Evolutionary conservation across 1,140 invertebrate genomes (phyloP), one percentile per base, ranked within the genome.

Genomic region (Aethina tumida): DNA sequence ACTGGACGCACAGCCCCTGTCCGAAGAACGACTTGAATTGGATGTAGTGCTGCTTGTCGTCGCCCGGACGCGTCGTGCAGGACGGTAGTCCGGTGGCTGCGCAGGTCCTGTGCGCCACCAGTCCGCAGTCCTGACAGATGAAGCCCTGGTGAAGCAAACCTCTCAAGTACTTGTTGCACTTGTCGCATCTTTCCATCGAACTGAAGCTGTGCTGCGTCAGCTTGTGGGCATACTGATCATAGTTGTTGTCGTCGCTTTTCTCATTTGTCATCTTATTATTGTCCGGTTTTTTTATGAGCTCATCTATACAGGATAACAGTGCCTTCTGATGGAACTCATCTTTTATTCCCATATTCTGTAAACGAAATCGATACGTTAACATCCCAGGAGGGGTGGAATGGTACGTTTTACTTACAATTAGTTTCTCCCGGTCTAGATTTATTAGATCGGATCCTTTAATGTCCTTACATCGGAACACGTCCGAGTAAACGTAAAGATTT

Each of bases 301-400:
- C 79, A 58, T 80, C 76, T 38, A 85, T 73, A 57, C 77, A 79
- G 14, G 74, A 68, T 39, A 85, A 60, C 45, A 84, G 77, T 26
- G 76, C 71, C 53, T 73, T 75, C 52, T 82, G 77, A 60, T 84
- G 80, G 54, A 81, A 82, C 39, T 81, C 78, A 66, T 84, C 81
- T 57, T 77, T 77, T 53, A 85, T 79, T 31, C 81, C 81, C 74
- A 84, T 78, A 53, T 73, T 75, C 81, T 85, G 62, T 5, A 66
- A 62, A 38, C 56, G 61, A 50, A 54, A 41, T 19, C 29, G 12
- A 14, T 37, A 33, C 31, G 6, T 36, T 35, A 26, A 36, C 22
- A 22, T 35, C 22, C n/a, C 25, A 2, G 14, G 19, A 10, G 13
- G 15, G 7, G 8, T 13, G 2, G 2, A n/a, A 2, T 5, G 13